A percentile compares a stretch with the other conserved stretches of the same genome.
Conservation (phyloP, 37 sponge, comb jelly and placozoan genomes). For the Lycopodina hypogea region DNA sequence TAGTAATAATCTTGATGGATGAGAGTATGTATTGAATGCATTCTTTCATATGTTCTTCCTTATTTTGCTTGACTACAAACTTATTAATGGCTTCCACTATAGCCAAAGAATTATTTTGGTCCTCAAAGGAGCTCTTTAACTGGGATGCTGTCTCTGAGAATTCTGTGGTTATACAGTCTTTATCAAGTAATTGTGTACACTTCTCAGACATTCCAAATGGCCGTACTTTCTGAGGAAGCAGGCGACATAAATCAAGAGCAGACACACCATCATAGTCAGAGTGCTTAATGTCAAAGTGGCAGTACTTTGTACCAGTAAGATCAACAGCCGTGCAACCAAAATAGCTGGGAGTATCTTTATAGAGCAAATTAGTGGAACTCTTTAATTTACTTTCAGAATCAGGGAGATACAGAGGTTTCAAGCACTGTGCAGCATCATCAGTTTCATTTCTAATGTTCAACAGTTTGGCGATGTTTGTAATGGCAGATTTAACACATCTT, state of each 20-base stretch:
- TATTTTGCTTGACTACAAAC: neutral
- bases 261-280: neutral
- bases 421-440: neutral
- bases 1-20: slow-evolving; percentile 5
- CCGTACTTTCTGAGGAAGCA: slow-evolving; percentile 19
- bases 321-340: neutral
- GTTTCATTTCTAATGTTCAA: neutral
- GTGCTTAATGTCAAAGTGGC: neutral
- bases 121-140: neutral
- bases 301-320: neutral
- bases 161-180: neutral
- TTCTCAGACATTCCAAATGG: slow-evolving; percentile 17
- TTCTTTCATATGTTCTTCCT: neutral
- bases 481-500: neutral
- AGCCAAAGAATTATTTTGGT: neutral
- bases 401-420: slow-evolving; percentile 34
- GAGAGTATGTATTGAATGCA: neutral
- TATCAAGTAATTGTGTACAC: neutral
- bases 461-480: neutral
- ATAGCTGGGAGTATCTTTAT: slow-evolving; percentile 20
- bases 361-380: slow-evolving; percentile 20
- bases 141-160: neutral
- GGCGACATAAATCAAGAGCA: slow-evolving; percentile 12
- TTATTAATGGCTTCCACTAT: neutral
- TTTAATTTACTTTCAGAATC: neutral